Evolutionary conservation across 2,113 vertebrate species (phyloP), one percentile per base, ranked within the genome.

Genomic region (Buteo buteo): DNA sequence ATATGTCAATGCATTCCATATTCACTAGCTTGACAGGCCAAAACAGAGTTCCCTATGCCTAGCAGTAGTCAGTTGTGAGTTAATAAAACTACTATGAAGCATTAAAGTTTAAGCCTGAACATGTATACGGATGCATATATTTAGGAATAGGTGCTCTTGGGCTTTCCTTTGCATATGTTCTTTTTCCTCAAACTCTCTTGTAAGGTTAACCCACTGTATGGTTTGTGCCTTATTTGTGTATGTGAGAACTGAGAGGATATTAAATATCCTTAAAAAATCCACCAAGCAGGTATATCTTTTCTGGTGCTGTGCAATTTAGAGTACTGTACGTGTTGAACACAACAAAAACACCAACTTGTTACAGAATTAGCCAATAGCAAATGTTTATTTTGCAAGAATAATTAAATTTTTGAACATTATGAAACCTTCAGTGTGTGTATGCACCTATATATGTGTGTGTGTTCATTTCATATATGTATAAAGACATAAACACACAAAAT

Each of bases 321-420:
- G 26, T 81, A 80, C 42, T 88, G 32, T 82, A 80, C 1, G 0
- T 26, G 38, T 59, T 87, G 72, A 54, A 79, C 95, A 81, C 9
- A 61, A n/a, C 25, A 49, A 50, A 21, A 26, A 12, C 42, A 24
- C 13, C 18, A 29, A 40, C 44, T 88, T 83, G 9, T 44, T 78
- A 80, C 21, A 71, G 67, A 88, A 82, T 44, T 87, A 89, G 52
- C 49, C 40, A 72, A 69, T 49, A 93, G 26, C 24, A 81, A 82
- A 64, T 88, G 42, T 87, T 97, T 94, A 86, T 86, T 96, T 94
- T 92, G 50, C 66, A 96, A 93, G 28, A 94, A 77, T 54, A 90
- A 95, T 96, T 97, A 97, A 91, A 94, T 62, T 89, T 87, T 42
- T 88, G 87, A 93, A 91, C 34, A 71, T 73, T 55, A 82, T 77